Conservation (phyloP, 2,113 vertebrate genomes). For the Garra rufa region DNA sequence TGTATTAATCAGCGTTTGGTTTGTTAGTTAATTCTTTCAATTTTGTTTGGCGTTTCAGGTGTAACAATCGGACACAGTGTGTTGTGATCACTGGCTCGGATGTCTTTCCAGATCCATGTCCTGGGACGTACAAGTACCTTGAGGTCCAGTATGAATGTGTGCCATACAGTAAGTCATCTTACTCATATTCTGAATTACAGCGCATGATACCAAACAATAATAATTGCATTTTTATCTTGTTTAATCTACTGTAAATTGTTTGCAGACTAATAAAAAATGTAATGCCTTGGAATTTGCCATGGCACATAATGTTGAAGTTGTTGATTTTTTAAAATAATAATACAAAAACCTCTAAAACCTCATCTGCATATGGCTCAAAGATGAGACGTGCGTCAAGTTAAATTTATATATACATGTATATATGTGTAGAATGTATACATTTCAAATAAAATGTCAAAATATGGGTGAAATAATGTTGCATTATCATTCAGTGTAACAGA, state of each 20-base stretch:
- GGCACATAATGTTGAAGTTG: neutral
- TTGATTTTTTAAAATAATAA: no score
- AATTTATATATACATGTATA: neutral
- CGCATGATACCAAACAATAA: no score
- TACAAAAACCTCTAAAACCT: neutral
- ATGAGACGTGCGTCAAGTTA: neutral
- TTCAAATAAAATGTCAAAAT: neutral
- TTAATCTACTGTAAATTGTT: neutral
- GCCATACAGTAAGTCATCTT: slow-evolving; percentile 98
- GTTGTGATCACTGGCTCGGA: slow-evolving; percentile 98
- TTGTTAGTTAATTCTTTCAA: neutral
- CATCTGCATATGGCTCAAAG: neutral
- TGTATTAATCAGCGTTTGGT: no score
- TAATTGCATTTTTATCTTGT: neutral
- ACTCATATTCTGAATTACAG: neutral
- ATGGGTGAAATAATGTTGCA: neutral
- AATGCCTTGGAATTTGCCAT: neutral
- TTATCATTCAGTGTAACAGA: no score
- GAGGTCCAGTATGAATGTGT: slow-evolving; percentile 99
- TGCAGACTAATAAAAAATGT: neutral
- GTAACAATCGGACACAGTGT: slow-evolving; percentile 99
- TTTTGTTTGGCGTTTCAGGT: slow-evolving; percentile 83
- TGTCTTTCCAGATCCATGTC: slow-evolving; percentile 99
- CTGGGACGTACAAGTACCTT: slow-evolving; percentile 99
- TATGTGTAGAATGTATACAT: no score